Evolutionary conservation across 1,140 invertebrate genomes (phyloP).

Genomic region (Reticulitermes speratus): DNA sequence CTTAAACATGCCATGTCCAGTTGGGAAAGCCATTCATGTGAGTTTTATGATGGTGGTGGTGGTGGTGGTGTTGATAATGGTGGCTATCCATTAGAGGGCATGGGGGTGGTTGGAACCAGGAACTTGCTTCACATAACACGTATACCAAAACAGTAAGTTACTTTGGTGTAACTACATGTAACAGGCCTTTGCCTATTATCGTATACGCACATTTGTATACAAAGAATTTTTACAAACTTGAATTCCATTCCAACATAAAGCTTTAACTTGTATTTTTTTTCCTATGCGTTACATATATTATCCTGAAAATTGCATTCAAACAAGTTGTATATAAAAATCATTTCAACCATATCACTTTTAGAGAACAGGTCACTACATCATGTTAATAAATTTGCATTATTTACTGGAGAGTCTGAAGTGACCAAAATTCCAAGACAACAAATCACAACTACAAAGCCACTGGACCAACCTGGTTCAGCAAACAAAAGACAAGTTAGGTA

Average conservation of each 20-base stretch:
- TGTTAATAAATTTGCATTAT: not conserved
- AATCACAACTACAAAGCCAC: slow-evolving; percentile 9
- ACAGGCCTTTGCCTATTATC: no score
- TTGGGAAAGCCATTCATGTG: slow-evolving; percentile 8
- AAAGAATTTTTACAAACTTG: no score
- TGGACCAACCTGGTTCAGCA: slow-evolving; percentile 8
- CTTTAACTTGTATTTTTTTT: no score
- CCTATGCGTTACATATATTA: no score
- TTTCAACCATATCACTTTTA: not conserved
- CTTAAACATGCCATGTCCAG: not conserved
- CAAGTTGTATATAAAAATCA: not conserved
- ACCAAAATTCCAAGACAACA: not conserved
- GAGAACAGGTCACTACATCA: not conserved
- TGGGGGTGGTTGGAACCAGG: slow-evolving; percentile 26
- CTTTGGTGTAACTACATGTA: not conserved
- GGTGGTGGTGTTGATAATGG: not conserved
- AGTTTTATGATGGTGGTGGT: not conserved
- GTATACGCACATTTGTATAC: no score
- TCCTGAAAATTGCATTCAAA: not conserved
- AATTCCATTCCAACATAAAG: no score
- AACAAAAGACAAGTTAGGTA: not conserved
- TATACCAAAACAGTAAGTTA: not conserved
- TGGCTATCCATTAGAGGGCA: slow-evolving; percentile 22
- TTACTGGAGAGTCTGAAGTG: no score
- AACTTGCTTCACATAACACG: not conserved